phyloP scores from a whole-genome alignment of 2,113 vertebrate species.

The Hypanus sabinus region DNA sequence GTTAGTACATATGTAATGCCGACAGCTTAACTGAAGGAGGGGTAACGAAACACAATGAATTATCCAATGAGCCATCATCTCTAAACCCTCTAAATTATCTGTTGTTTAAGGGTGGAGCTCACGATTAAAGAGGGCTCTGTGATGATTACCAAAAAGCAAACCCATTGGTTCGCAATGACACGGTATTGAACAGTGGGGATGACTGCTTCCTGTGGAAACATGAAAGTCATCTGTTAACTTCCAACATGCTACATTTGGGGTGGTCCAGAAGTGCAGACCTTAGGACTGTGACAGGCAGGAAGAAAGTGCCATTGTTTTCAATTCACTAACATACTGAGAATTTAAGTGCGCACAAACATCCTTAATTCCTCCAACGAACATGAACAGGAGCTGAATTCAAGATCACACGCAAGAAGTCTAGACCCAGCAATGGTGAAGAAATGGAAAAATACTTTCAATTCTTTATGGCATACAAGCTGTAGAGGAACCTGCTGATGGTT shows the following conservation, averaged over 20 bases:
- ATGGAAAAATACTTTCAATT: too few species aligned
- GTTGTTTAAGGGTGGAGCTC: not conserved
- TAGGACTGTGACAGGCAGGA: not conserved
- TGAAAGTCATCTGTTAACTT: not conserved
- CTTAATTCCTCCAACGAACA: too few species aligned
- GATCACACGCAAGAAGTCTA: too few species aligned
- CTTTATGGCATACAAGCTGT: too few species aligned
- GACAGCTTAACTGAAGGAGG: not conserved
- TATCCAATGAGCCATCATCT: not conserved
- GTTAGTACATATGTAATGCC: not conserved
- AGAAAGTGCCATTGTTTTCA: not conserved
- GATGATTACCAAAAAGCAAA: not conserved
- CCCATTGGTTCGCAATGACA: not conserved
- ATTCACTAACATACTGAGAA: too few species aligned
- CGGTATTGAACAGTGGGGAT: not conserved
- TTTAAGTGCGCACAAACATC: too few species aligned
- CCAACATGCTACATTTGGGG: not conserved
- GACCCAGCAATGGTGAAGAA: too few species aligned
- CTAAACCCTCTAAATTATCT: not conserved
- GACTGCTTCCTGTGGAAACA: not conserved
- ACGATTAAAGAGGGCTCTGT: not conserved
- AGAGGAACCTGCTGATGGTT: too few species aligned
- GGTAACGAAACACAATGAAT: not conserved
- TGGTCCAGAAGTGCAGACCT: not conserved
- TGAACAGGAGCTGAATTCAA: too few species aligned